Evolutionary conservation across 2,797 vertebrate species (phyloP), one percentile per base, ranked within the genome.

Genomic region (Tympanoctomys barrerae): DNA sequence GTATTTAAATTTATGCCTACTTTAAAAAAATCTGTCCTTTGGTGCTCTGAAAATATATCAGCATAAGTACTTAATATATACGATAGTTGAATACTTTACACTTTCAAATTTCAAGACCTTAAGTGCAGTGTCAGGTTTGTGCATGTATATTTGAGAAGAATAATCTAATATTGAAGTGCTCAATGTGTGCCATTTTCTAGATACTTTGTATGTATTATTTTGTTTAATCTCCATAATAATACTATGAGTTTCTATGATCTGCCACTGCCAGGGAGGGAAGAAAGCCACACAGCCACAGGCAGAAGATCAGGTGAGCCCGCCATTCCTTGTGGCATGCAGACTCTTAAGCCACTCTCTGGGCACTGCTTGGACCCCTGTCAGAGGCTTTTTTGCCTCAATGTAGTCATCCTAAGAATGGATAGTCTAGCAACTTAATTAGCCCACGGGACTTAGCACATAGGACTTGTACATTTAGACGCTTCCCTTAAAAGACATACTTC

Each of bases 61-160:
- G 78, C 62, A 52, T 92, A 94, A 93, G 71, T 94, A 75, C 91
- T 82, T 91, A 73, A 78, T 94, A 93, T 86, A 31, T 77, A 77
- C 13, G 28, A 57, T 94, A 83, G 81, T 87, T 89, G 87, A 97
- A 89, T 89, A 80, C 28, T 95, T 95, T 94, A 95, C 88, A 84
- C 82, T 96, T 96, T 95, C 75, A 87, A 96, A 95, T 79, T 95
- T 46, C 70, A 93, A 91, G 94, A 93, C 81, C 82, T 95, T 83
- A 59, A 52, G 80, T 83, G 59, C 39, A 6, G 18, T 90, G 78
- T 97, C 84, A 95, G 78, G 79, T 90, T 78, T 90, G 59, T 59
- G 9, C 71, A 61, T 96, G 77, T 87, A 82, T 94, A 92, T 96
- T 96, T 95, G 75, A 89, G 79, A 83, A 85, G 77, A 68, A 42